These are phyloP conservation scores for Harlomillsia oculata DNA, from an alignment of 1,140 invertebrate genomes.

Conservation along the genomic window DNA sequence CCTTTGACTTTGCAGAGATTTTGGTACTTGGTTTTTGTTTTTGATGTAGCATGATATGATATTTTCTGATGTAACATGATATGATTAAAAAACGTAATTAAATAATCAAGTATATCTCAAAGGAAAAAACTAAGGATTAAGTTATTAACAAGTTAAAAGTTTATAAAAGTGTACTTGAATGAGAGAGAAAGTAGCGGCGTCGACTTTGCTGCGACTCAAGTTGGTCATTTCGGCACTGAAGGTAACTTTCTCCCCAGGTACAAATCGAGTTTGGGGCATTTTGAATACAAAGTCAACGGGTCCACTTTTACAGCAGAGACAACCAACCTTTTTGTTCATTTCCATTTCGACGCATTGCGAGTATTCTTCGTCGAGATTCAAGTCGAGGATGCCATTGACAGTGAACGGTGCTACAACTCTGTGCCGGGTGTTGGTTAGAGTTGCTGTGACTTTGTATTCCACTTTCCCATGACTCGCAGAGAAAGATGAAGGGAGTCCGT, in stretches of 20 bases:
- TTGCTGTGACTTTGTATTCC: slow-evolving; percentile 53
- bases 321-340: slow-evolving; percentile 45
- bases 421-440: slow-evolving; percentile 71
- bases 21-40: not conserved
- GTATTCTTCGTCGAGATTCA: slow-evolving; percentile 59
- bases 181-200: not conserved
- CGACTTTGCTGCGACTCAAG: slow-evolving; percentile 5
- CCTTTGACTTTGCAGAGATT: not conserved
- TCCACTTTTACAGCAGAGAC: slow-evolving; percentile 38
- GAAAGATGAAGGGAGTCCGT: slow-evolving; percentile 44
- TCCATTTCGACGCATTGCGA: slow-evolving; percentile 42
- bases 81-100: not conserved
- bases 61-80: slow-evolving; percentile 2
- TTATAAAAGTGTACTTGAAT: slow-evolving; percentile 11
- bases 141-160: not conserved
- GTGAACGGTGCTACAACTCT: slow-evolving; percentile 75
- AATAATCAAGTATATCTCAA: not conserved
- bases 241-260: slow-evolving; percentile 37
- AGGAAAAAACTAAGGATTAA: not conserved
- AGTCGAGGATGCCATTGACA: slow-evolving; percentile 68
- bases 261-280: slow-evolving; percentile 25
- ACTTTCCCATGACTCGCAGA: slow-evolving; percentile 43
- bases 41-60: slow-evolving; percentile 12
- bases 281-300: slow-evolving; percentile 44
- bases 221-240: slow-evolving; percentile 20